Evolutionary conservation across 2,888 invertebrate species (phyloP).

Genomic region (Carpatolechia fugitivella): DNA sequence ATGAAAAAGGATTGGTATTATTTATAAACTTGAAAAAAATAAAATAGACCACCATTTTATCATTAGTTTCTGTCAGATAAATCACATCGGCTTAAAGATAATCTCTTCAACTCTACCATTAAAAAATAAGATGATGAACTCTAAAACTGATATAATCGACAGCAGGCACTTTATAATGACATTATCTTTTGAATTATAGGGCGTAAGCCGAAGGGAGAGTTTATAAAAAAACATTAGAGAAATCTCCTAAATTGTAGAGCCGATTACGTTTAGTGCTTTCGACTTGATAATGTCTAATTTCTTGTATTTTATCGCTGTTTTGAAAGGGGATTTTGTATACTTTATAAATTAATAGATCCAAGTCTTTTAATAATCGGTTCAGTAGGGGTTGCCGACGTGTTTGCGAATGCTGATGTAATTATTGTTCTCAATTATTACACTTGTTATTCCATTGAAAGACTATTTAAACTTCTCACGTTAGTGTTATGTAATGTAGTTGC

Average conservation of each 20-base stretch:
- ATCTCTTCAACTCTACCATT: conserved; percentile 2
- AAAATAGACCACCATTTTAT: background rate
- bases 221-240: conserved; percentile 16
- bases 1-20: too few relatives aligned
- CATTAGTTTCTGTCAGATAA: conserved; percentile 3
- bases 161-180: conserved; percentile 25
- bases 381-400: too few relatives aligned
- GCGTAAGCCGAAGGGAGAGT: conserved; percentile 13
- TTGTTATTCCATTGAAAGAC: too few relatives aligned
- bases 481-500: too few relatives aligned
- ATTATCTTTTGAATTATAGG: conserved; percentile 23
- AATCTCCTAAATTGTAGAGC: background rate
- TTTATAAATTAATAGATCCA: too few relatives aligned
- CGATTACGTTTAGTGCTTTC: background rate
- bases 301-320: too few relatives aligned
- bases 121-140: conserved; percentile 9
- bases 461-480: too few relatives aligned
- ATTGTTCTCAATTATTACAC: too few relatives aligned
- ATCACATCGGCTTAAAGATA: conserved; percentile 11
- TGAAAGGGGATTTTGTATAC: too few relatives aligned
- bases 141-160: conserved; percentile 17
- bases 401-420: too few relatives aligned
- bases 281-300: background rate
- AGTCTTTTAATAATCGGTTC: too few relatives aligned
- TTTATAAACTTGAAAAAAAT: too few relatives aligned